Evolutionary conservation across 2,888 invertebrate species (phyloP), one percentile per base, ranked within the genome.

Genomic region (Meiosimyza decipiens): DNA sequence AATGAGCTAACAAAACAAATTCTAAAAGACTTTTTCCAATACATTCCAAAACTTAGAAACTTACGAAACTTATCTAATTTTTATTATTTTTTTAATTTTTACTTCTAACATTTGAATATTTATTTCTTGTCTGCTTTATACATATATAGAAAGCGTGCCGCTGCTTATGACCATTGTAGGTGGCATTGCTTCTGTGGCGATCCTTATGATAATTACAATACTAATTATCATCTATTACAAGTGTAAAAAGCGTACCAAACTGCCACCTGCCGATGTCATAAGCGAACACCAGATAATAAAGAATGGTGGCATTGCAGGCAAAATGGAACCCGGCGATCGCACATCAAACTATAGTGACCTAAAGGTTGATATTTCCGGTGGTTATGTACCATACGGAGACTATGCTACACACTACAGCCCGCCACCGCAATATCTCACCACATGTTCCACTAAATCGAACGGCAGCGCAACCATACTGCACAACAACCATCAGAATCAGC

Each of bases 301-400:
- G 75, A 85, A 84, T 22, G 83, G 84, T 15, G 78, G 77, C 11
- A 77, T 77, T 3, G 82, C 82, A 40, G 84, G 84, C 73, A 86
- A 86, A 75, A 78, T 84, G 80, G 85, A 86, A 67, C 77, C 85
- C 0, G 95, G 95, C 73, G 96, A 97, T 85, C 90, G 95, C 78
- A 95, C 95, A 82, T 96, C 96, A 68, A 96, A 96, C 85, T 95
- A 96, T 81, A 96, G 96, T 78, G 96, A 96, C 88, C 89, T 96
- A 84, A 97, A 97, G 87, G 90, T 95, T 77, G 96, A 97, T 87
- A 90, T 96, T 75, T 90, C 96, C 74, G 95, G 95, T 3, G 86
- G 87, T 60, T 85, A 86, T 77, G 86, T 86, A 73, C 95, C 95
- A 0, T 96, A 95, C 85, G 94, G 94, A 63, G 96, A 96, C 86